A percentile compares a stretch with the other conserved stretches of the same genome.
phyloP scores from a whole-genome alignment of 2,113 vertebrate species.

The Pelusios castaneus region DNA sequence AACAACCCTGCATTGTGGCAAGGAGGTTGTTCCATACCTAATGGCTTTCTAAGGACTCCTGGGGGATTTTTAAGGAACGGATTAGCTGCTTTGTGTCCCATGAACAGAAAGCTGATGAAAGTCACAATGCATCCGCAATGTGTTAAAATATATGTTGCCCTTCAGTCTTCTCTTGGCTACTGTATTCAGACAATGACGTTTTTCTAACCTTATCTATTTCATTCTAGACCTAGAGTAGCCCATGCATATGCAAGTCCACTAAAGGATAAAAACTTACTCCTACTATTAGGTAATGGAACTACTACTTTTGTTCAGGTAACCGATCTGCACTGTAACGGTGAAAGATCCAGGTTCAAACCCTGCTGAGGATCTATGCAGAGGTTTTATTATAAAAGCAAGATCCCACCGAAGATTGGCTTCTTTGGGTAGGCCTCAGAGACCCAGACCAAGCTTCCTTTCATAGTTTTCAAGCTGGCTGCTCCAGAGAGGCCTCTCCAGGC shows the following conservation, averaged over 20 bases:
- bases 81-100: neutral
- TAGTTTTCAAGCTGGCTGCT: neutral
- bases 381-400: neutral
- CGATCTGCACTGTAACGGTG: neutral
- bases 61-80: rapidly evolving
- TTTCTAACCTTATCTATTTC: neutral
- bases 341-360: neutral
- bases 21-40: neutral
- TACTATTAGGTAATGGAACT: neutral
- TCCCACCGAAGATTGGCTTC: neutral
- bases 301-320: neutral
- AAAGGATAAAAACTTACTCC: neutral
- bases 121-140: neutral
- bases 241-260: neutral
- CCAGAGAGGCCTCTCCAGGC: neutral
- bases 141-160: neutral
- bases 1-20: neutral
- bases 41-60: neutral
- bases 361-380: neutral
- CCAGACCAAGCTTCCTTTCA: neutral
- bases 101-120: neutral
- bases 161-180: neutral
- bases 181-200: neutral
- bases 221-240: neutral
- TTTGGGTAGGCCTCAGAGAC: neutral